These are phyloP conservation scores for Setophaga kirtlandii DNA, from an alignment of 2,113 vertebrate genomes.

Conservation along the genomic window DNA sequence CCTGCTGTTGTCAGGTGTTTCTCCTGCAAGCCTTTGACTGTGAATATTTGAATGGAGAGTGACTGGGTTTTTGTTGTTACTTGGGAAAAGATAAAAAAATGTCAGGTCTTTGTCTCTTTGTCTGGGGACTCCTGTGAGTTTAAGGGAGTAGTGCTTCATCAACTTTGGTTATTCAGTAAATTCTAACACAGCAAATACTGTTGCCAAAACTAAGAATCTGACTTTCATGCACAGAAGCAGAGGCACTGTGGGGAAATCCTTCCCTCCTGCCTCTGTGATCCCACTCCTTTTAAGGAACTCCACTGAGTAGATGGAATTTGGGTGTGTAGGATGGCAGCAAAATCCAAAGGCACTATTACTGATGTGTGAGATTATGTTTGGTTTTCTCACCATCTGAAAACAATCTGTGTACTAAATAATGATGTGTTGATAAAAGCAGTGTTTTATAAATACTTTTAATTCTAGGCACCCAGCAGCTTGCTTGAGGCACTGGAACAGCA, in stretches of 20 bases:
- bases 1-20: background rate
- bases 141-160: background rate
- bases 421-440: background rate
- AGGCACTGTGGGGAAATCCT: background rate
- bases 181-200: background rate
- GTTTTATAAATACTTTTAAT: conserved; percentile 32
- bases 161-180: background rate
- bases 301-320: background rate
- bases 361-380: background rate
- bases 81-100: background rate
- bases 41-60: background rate
- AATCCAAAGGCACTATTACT: background rate
- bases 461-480: conserved; percentile 89
- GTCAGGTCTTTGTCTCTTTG: background rate
- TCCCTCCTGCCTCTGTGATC: background rate
- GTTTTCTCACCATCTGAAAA: background rate
- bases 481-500: conserved; percentile 94
- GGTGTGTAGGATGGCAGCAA: background rate
- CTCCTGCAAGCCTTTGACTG: background rate
- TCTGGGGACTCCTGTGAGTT: background rate
- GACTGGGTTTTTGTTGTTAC: background rate
- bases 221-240: background rate
- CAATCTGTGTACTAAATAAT: background rate
- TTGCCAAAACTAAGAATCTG: background rate
- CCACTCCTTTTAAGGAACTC: background rate